These are phyloP conservation scores for Lampris incognitus DNA, from an alignment of 2,113 vertebrate genomes.

Conservation along the genomic window DNA sequence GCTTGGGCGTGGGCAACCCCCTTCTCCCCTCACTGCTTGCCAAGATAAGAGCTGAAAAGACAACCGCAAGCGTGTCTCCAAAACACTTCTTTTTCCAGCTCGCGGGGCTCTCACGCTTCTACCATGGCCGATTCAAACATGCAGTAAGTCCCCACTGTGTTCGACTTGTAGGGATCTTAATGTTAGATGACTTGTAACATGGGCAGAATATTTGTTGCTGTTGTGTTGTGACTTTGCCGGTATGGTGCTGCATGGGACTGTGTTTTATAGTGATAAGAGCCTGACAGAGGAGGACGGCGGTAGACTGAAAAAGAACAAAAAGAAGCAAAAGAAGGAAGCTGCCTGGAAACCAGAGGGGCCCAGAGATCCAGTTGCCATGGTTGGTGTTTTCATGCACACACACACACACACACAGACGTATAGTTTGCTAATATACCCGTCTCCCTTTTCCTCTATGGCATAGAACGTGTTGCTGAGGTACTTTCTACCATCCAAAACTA, in stretches of 20 bases:
- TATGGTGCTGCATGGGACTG: slow-evolving; percentile 18
- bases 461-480: too few species aligned
- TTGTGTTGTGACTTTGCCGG: background rate
- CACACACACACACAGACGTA: too few species aligned
- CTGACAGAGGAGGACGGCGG: slow-evolving; percentile 80
- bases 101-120: slow-evolving; percentile 3
- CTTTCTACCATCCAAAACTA: too few species aligned
- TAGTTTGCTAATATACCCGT: too few species aligned
- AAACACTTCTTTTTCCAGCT: slow-evolving; percentile 16
- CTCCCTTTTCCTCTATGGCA: too few species aligned
- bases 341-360: slow-evolving; percentile 84
- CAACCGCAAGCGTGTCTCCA: slow-evolving; percentile 50
- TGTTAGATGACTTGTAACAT: background rate
- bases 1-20: slow-evolving; percentile 55
- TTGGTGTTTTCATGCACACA: slow-evolving; percentile 57
- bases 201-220: background rate
- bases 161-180: background rate
- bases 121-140: slow-evolving; percentile 53
- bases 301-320: slow-evolving; percentile 87
- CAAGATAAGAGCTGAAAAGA: slow-evolving; percentile 72
- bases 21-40: slow-evolving; percentile 68
- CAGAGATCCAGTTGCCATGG: slow-evolving; percentile 87
- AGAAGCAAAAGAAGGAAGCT: slow-evolving; percentile 88
- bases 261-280: slow-evolving; percentile 81
- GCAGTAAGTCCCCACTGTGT: slow-evolving; percentile 39